Percentiles rank a stretch among this genome's conserved stretches.
phyloP scores from a whole-genome alignment of 2,113 vertebrate genomes.

The Thomomys bottae region DNA sequence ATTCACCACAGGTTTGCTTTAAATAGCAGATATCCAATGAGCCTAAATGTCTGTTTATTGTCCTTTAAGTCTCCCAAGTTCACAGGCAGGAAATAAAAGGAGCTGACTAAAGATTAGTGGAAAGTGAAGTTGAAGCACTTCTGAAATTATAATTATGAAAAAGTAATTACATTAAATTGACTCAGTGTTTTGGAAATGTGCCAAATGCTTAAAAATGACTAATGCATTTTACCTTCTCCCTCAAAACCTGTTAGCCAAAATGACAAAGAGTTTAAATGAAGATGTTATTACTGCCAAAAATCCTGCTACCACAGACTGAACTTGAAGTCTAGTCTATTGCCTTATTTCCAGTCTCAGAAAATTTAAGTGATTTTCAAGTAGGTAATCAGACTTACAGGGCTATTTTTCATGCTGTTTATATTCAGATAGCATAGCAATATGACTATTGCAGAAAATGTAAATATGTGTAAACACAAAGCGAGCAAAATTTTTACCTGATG shows the following conservation, averaged over 20 bases:
- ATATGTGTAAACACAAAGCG: slow-evolving; percentile 16
- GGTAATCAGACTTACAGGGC: neutral
- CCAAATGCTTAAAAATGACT: slow-evolving; percentile 68
- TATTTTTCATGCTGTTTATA: slow-evolving; percentile 49
- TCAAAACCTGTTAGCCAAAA: slow-evolving; percentile 49
- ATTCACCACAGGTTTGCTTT: slow-evolving; percentile 19
- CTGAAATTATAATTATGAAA: slow-evolving; percentile 74
- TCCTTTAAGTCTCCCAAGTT: neutral
- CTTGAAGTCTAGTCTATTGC: neutral
- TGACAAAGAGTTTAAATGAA: slow-evolving; percentile 23
- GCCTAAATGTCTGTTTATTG: slow-evolving; percentile 41
- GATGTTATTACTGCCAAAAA: neutral
- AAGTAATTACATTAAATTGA: slow-evolving; percentile 75
- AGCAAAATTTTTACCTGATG: neutral
- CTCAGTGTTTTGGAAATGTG: slow-evolving; percentile 63
- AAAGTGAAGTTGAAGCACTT: slow-evolving; percentile 67
- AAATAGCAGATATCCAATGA: neutral
- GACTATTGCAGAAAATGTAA: slow-evolving; percentile 13
- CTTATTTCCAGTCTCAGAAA: slow-evolving; percentile 12
- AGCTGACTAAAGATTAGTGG: slow-evolving; percentile 48
- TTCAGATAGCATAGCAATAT: slow-evolving; percentile 30
- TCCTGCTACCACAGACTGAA: neutral
- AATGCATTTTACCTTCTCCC: slow-evolving; percentile 48
- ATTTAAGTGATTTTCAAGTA: slow-evolving; percentile 29
- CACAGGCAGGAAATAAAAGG: slow-evolving; percentile 31